Evolutionary conservation across 2,888 invertebrate species (phyloP).

Genomic region (Sinelater perroti): DNA sequence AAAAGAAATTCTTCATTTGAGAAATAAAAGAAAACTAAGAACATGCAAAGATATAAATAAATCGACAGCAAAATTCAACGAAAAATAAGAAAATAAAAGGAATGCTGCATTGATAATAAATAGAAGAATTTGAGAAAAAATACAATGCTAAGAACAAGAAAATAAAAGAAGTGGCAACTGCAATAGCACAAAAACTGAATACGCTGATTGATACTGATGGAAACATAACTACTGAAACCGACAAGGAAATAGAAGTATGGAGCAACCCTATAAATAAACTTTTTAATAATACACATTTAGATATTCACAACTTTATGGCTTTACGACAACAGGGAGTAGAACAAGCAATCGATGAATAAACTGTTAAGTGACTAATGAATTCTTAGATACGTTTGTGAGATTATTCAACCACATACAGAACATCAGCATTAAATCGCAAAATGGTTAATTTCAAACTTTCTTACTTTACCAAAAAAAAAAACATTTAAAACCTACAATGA

Average conservation of each 20-base stretch:
- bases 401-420: too few species aligned
- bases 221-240: not conserved
- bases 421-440: too few species aligned
- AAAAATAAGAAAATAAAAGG: not conserved
- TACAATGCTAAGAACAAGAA: not conserved
- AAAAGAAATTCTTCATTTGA: too few species aligned
- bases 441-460: too few species aligned
- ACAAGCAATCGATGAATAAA: not conserved
- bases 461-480: too few species aligned
- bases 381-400: too few species aligned
- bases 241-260: not conserved
- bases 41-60: too few species aligned
- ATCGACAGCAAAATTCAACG: too few species aligned
- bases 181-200: not conserved
- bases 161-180: not conserved
- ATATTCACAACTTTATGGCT: not conserved
- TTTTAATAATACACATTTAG: not conserved
- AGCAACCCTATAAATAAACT: not conserved
- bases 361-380: too few species aligned
- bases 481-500: too few species aligned
- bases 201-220: conserved; percentile 2
- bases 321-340: not conserved
- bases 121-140: too few species aligned
- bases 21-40: too few species aligned
- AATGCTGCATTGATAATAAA: not conserved